Evolutionary conservation across 1,140 invertebrate species (phyloP).

Genomic region (Trichoplusia ni): DNA sequence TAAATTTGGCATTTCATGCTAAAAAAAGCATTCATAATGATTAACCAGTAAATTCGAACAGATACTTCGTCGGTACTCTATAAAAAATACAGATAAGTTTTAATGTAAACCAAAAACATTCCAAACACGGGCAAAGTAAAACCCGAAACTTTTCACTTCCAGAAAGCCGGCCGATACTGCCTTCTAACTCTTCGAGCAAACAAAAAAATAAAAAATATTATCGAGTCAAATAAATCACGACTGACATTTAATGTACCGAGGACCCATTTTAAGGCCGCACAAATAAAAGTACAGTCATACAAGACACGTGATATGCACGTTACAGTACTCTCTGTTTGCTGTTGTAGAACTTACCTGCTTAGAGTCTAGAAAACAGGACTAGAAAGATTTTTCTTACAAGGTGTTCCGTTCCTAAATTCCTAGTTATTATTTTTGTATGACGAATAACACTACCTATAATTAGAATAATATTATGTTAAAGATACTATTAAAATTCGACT

Average conservation of each 20-base stretch:
- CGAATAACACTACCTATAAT: too few species aligned
- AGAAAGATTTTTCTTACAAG: too few species aligned
- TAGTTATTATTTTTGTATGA: too few species aligned
- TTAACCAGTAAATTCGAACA: not conserved
- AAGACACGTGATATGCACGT: not conserved
- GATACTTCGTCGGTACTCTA: not conserved
- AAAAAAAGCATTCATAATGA: not conserved
- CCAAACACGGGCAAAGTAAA: conserved; percentile 17
- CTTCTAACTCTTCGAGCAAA: not conserved
- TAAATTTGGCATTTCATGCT: not conserved
- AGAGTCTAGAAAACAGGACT: not conserved
- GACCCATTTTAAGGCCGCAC: conserved; percentile 29
- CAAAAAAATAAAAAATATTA: conserved; percentile 32
- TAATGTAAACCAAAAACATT: conserved; percentile 17
- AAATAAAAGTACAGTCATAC: conserved; percentile 20
- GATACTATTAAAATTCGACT: not conserved
- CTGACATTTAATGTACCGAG: conserved; percentile 32
- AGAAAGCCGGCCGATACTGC: not conserved
- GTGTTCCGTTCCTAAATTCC: too few species aligned
- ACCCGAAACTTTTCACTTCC: conserved; percentile 17
- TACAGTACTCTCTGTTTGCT: not conserved
- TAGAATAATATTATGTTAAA: too few species aligned
- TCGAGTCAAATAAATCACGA: conserved; percentile 40
- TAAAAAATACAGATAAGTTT: not conserved
- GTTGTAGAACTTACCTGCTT: too few species aligned